Evolutionary conservation across 2,888 invertebrate genomes (phyloP), one percentile per base, ranked within the genome.

Genomic region (Drosophila austrosaltans): DNA sequence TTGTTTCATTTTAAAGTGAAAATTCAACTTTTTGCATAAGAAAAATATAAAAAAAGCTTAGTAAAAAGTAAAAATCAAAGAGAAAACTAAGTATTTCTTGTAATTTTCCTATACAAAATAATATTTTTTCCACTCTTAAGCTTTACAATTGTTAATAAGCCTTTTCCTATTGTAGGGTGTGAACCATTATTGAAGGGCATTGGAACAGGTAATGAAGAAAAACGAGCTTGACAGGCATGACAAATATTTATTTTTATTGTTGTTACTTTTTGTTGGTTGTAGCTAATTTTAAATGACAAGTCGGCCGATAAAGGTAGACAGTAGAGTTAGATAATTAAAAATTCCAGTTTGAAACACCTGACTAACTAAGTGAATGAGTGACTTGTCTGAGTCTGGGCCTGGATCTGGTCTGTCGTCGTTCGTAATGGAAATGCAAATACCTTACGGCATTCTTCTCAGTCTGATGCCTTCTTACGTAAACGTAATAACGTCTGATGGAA

Each of bases 321-420:
- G 79, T 68, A 71, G 59, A 69, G 78, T 63, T 66, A 67, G 61
- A 64, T 70, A 61, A 70, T 75, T 80, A 73, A 32, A 32, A 63
- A 81, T 79, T 81, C 82, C 77, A 77, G 81, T 77, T 82, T 76
- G n/a, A 64, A 80, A 77, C 77, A 79, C 77, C 78, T 77, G 81
- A 81, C 80, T 76, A 78, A 42, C 6, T 42, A 20, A 12, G 20
- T 32, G 42, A 40, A 5, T 53, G 48, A 28, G 32, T 57, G 44
- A 44, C 39, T 68, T 22, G 42, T 58, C 28, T 44, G 16, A 16
- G 70, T 40, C 44, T 54, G 16, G 53, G 28, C 28, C 36, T 36
- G 32, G 32, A 6, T 6, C 32, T 32, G 8, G 36, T 8, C 36
- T 36, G 48, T 22, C 48, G 12, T 44, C 25, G 48, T 48, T 25